Evolutionary conservation across 2,888 invertebrate genomes (phyloP).

Genomic region (Nysson spinosus): DNA sequence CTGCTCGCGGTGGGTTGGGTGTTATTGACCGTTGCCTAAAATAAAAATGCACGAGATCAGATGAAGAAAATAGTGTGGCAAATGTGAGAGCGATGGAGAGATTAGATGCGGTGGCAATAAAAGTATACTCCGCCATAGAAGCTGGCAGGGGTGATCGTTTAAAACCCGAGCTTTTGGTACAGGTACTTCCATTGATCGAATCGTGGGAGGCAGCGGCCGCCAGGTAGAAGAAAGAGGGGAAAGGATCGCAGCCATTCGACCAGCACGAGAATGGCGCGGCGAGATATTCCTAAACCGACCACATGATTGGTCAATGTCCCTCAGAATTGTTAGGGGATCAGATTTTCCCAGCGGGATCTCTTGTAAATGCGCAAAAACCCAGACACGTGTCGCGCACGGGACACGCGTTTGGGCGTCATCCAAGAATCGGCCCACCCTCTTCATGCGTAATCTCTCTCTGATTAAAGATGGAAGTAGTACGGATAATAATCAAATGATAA

Average conservation of each 20-base stretch:
- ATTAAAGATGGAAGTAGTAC: no score
- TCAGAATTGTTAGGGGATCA: slow-evolving; percentile 44
- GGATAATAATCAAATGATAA: no score
- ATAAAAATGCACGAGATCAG: no score
- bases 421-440: no score
- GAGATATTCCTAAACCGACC: slow-evolving; percentile 53
- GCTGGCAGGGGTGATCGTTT: slow-evolving; percentile 34
- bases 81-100: neutral
- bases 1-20: no score
- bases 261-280: slow-evolving; percentile 64
- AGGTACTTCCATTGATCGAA: slow-evolving; percentile 63
- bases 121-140: neutral
- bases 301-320: slow-evolving; percentile 63
- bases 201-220: slow-evolving; percentile 54
- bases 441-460: no score
- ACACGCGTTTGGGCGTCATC: slow-evolving; percentile 38
- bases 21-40: no score
- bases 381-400: neutral
- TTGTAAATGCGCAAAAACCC: neutral
- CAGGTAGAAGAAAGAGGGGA: slow-evolving; percentile 56
- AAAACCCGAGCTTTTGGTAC: slow-evolving; percentile 42
- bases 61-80: neutral
- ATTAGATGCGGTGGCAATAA: neutral
- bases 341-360: slow-evolving; percentile 43
- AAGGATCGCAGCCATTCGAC: slow-evolving; percentile 58